A percentile compares a stretch with the other conserved stretches of the same genome.
phyloP scores from a whole-genome alignment of 2,888 invertebrate species.

The Lasioglossum lativentre region DNA sequence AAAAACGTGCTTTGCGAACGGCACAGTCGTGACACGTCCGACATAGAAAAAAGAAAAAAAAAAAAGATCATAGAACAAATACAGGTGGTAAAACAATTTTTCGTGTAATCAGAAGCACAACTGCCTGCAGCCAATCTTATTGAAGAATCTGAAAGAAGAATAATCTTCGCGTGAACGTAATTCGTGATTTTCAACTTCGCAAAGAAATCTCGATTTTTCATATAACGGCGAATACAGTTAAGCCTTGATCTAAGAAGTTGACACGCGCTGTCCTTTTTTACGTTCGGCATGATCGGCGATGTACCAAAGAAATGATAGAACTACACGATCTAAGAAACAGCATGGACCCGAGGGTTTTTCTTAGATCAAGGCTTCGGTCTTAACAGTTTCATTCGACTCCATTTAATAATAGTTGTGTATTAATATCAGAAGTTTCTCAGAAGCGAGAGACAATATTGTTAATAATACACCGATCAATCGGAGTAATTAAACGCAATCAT shows the following conservation, averaged over 20 bases:
- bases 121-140: neutral
- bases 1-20: constrained; percentile 49
- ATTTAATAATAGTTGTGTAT: neutral
- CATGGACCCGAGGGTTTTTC: no score
- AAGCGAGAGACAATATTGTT: neutral
- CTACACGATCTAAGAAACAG: no score
- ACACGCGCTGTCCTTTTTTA: no score
- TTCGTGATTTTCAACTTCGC: neutral
- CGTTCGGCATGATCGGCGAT: no score
- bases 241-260: no score
- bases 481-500: neutral
- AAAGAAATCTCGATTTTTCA: no score
- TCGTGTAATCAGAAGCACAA: neutral
- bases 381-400: neutral
- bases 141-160: neutral
- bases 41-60: neutral
- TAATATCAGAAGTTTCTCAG: neutral
- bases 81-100: constrained; percentile 36
- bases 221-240: no score
- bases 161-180: neutral
- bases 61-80: neutral
- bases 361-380: no score
- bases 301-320: no score
- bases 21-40: neutral
- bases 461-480: neutral